Evolutionary conservation across 1,140 invertebrate genomes (phyloP), one percentile per base, ranked within the genome.

Genomic region (Drosophila fuyamai): DNA sequence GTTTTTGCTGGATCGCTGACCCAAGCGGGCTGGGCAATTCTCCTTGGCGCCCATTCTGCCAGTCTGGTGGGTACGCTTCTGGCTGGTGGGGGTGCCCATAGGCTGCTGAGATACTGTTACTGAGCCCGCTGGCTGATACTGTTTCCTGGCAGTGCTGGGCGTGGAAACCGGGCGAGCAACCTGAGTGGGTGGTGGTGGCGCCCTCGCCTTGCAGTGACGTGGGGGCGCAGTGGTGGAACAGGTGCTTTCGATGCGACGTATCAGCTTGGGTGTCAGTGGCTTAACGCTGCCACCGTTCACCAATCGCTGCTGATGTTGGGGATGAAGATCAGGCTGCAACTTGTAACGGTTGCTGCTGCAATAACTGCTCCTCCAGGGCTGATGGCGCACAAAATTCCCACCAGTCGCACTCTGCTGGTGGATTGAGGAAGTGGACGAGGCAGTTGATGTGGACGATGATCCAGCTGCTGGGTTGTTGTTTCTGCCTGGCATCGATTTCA

Each of bases 51-150:
- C 67, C 53, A 40, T 61, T 8, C 76, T 61, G 27, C 76, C 83
- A 14, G 80, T 72, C 55, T 85, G 83, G 46, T 92, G 91, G 29
- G 81, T 71, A 32, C 92, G 92, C 59, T 92, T 92, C 66, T 92
- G 92, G 36, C 66, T 72, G 32, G 80, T 75, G 18, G 59, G 73
- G 61, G 68, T 81, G 4, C 56, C 60, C 35, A 59, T 32, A 27
- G 59, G 73, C n/a, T 65, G 55, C 18, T 47, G 50, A 51, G 66
- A 41, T 32, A 56, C 48, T 48, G 35, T 13, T 55, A 53, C 32
- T 43, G 43, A 5, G 18, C 32, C 35, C 13, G 38, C 29, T 36
- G 66, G 41, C 32, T 66, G 51, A 62, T 84, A 83, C 62, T 81
- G 90, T 76, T 81, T 85, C 23, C 73, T 76, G 63, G 70, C 61